Percentiles rank a stretch among this genome's conserved stretches.
Conservation (phyloP, 2,113 vertebrate species). For the Amazona guildingii region DNA sequence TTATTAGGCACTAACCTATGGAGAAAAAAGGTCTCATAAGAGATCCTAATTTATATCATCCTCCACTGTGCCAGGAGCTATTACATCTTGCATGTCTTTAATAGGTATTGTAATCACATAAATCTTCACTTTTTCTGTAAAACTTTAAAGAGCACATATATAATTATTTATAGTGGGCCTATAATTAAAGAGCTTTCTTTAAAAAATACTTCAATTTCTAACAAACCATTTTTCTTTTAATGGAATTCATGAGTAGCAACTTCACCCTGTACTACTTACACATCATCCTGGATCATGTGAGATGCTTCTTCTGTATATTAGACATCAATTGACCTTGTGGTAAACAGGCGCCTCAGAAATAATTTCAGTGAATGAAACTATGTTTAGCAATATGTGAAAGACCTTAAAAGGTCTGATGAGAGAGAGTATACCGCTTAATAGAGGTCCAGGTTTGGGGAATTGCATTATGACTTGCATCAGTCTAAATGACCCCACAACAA, state of each 20-base stretch:
- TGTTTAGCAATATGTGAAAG: neutral
- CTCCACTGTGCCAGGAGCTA: neutral
- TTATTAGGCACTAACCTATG: neutral
- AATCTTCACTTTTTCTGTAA: neutral
- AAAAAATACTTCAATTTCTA: neutral
- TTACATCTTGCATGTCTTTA: neutral
- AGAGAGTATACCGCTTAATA: neutral
- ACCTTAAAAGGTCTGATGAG: neutral
- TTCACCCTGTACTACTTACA: neutral
- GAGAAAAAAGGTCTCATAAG: neutral
- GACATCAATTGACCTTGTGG: neutral
- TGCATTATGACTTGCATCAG: slow-evolving; percentile 45
- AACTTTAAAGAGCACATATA: neutral
- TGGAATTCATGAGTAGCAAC: neutral
- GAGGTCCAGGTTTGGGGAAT: slow-evolving; percentile 26
- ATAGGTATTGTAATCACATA: neutral
- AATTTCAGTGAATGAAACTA: slow-evolving; percentile 22
- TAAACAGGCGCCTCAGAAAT: slow-evolving; percentile 14
- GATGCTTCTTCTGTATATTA: neutral
- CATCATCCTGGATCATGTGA: neutral
- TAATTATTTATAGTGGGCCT: neutral
- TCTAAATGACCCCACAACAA: neutral
- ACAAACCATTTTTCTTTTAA: neutral
- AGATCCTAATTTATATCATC: neutral
- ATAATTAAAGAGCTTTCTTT: neutral